phyloP scores from a whole-genome alignment of 2,113 vertebrate genomes.

The Sorex fumeus region DNA sequence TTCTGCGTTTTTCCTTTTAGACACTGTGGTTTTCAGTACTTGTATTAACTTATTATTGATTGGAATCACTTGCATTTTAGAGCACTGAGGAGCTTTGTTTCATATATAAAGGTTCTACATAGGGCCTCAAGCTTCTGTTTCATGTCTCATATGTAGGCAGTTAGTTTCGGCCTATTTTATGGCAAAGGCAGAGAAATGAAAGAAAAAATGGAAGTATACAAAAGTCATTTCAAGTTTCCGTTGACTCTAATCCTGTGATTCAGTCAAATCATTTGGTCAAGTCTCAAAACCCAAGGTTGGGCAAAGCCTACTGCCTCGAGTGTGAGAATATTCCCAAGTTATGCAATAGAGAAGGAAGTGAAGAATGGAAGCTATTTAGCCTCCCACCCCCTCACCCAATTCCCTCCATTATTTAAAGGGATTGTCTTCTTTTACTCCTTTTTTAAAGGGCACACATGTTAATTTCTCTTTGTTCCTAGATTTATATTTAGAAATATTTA shows the following conservation, averaged over 20 bases:
- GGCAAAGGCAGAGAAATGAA: slow-evolving; percentile 11
- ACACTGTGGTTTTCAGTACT: too few species aligned
- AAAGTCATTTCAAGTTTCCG: neutral
- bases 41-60: too few species aligned
- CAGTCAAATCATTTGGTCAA: neutral
- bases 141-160: neutral
- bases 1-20: too few species aligned
- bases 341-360: too few species aligned
- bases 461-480: slow-evolving; percentile 7
- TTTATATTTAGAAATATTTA: neutral
- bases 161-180: neutral
- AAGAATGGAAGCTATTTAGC: neutral
- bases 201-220: neutral
- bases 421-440: neutral
- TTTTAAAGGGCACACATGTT: neutral
- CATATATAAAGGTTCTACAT: neutral
- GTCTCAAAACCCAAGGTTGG: neutral
- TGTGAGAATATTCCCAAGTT: neutral
- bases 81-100: neutral
- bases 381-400: neutral
- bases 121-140: neutral
- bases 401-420: neutral
- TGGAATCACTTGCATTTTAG: neutral
- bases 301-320: neutral
- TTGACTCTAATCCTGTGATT: neutral